Percentiles rank a stretch among this genome's conserved stretches.
These are phyloP conservation scores for Esperia sulphurella DNA, from an alignment of 2,888 invertebrate genomes.

Conservation along the genomic window DNA sequence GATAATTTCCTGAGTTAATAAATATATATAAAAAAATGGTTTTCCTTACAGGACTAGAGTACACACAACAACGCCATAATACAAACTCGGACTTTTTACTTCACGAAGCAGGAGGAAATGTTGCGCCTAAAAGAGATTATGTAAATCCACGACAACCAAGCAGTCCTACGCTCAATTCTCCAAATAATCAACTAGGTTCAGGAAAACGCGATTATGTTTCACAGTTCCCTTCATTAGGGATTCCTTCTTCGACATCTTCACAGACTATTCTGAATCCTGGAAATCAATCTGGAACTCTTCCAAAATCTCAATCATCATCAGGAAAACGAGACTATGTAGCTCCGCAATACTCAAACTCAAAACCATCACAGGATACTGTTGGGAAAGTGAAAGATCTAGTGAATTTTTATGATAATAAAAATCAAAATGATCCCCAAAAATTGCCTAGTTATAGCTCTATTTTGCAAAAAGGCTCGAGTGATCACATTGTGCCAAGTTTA, in stretches of 20 bases:
- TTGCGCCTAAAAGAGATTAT: slow-evolving; percentile 38
- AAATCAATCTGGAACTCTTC: slow-evolving; percentile 7
- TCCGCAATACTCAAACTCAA: slow-evolving; percentile 42
- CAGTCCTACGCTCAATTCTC: slow-evolving; percentile 8
- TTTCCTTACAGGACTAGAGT: slow-evolving; percentile 43
- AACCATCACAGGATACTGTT: slow-evolving; percentile 21
- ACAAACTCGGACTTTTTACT: slow-evolving; percentile 58
- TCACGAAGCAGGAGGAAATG: slow-evolving; percentile 50
- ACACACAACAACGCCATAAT: slow-evolving; percentile 41
- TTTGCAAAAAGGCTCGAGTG: slow-evolving; percentile 34
- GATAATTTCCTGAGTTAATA: no score
- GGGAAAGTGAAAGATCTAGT: slow-evolving; percentile 65
- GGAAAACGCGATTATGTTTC: slow-evolving; percentile 29
- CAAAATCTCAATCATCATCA: slow-evolving; percentile 18
- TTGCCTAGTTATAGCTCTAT: slow-evolving; percentile 63
- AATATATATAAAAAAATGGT: no score
- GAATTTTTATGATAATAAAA: slow-evolving; percentile 55
- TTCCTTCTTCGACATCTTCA: slow-evolving; percentile 3
- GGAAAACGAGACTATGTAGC: slow-evolving; percentile 56
- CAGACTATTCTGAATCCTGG: not conserved
- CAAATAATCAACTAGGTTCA: slow-evolving; percentile 11
- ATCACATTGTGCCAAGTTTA: slow-evolving; percentile 21
- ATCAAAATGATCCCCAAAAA: slow-evolving; percentile 32
- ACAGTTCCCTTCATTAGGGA: slow-evolving; percentile 30
- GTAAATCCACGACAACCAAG: slow-evolving; percentile 18